phyloP scores from a whole-genome alignment of 2,888 invertebrate genomes.

The Apamea crenata region DNA sequence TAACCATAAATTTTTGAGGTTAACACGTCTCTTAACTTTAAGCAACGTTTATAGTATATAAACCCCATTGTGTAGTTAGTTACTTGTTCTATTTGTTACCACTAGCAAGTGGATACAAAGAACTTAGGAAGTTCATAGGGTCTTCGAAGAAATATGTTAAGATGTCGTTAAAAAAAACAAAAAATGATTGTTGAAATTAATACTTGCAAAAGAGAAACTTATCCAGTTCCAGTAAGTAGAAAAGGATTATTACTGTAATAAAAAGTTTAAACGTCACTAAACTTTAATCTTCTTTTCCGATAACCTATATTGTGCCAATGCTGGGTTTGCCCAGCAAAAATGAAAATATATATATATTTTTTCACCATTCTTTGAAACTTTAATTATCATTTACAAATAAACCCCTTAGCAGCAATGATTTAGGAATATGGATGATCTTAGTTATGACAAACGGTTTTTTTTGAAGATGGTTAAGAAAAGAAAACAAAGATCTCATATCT shows the following conservation, averaged over 20 bases:
- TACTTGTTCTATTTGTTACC: slow-evolving; percentile 27
- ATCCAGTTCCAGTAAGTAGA: neutral
- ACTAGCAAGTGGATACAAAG: slow-evolving; percentile 10
- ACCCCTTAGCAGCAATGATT: neutral
- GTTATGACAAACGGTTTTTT: neutral
- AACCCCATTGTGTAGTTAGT: slow-evolving; percentile 7
- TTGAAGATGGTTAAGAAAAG: neutral
- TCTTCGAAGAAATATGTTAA: neutral
- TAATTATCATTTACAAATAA: neutral
- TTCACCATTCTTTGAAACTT: neutral
- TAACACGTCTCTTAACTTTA: neutral
- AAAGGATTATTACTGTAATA: neutral
- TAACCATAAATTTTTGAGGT: neutral
- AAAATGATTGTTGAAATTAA: neutral
- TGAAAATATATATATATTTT: no score
- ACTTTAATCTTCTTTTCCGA: no score
- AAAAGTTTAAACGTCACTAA: neutral
- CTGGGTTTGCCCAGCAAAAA: no score
- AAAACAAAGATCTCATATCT: slow-evolving; percentile 12
- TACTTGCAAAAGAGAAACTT: neutral
- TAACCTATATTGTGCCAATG: no score
- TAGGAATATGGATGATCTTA: neutral
- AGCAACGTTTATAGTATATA: no score
- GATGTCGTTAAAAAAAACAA: no score
- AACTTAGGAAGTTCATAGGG: slow-evolving; percentile 22